Evolutionary conservation across 1,140 invertebrate species (phyloP).

Genomic region (Halyomorpha halys): DNA sequence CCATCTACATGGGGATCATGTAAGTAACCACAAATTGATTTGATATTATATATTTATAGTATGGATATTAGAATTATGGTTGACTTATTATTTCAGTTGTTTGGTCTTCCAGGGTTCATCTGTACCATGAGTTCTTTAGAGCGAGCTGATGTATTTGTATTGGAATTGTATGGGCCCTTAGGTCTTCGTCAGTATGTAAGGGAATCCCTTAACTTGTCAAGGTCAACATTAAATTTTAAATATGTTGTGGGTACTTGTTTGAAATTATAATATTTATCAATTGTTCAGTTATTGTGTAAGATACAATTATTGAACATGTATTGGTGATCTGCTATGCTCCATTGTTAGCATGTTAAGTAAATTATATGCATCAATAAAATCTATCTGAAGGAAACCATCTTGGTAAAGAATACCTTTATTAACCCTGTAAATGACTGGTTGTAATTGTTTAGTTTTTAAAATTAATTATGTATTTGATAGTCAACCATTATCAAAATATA

Average conservation of each 20-base stretch:
- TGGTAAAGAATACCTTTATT: too few relatives aligned
- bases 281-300: too few relatives aligned
- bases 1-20: slow-evolving; percentile 45
- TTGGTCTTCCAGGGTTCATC: slow-evolving; percentile 41
- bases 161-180: slow-evolving; percentile 6
- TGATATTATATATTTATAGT: slow-evolving; percentile 5
- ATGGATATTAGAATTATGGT: too few relatives aligned
- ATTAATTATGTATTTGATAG: too few relatives aligned
- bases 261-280: background rate
- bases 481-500: too few relatives aligned
- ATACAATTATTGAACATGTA: too few relatives aligned
- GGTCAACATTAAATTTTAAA: slow-evolving; percentile 1
- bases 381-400: too few relatives aligned
- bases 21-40: slow-evolving; percentile 23
- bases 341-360: too few relatives aligned
- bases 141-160: background rate
- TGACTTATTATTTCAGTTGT: slow-evolving; percentile 33
- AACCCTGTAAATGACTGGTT: too few relatives aligned
- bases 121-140: slow-evolving; percentile 36
- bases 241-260: background rate
- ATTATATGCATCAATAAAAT: too few relatives aligned
- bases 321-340: too few relatives aligned
- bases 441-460: too few relatives aligned
- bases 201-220: background rate
- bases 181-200: background rate